Conservation (phyloP, 2,888 invertebrate species). For the Clivina fossor region DNA sequence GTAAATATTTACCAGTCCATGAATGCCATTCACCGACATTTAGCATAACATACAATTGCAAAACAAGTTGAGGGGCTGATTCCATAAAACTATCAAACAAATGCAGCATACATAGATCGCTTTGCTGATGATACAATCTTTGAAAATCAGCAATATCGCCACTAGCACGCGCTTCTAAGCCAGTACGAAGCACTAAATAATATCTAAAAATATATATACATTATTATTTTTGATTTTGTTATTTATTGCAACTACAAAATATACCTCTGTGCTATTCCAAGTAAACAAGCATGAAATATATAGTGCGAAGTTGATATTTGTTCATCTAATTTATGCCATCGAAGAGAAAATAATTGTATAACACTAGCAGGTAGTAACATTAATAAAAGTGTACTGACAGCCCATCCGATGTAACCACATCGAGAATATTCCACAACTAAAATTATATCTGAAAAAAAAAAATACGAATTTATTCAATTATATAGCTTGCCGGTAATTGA, state of each 20-base stretch:
- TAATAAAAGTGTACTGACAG: constrained; percentile 57
- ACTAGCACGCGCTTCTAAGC: constrained; percentile 57
- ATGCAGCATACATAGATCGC: constrained; percentile 69
- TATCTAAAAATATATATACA: constrained; percentile 8
- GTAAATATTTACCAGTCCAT: constrained; percentile 66
- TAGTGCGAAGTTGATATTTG: constrained; percentile 55
- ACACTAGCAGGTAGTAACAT: constrained; percentile 60
- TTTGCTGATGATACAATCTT: constrained; percentile 62
- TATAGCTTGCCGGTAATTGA: too few relatives aligned
- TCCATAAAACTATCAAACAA: constrained; percentile 73
- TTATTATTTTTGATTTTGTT: neutral
- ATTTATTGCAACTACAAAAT: constrained; percentile 18
- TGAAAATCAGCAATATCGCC: constrained; percentile 57
- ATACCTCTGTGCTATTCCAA: constrained; percentile 63
- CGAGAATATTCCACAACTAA: constrained; percentile 61
- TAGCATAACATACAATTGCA: constrained; percentile 70
- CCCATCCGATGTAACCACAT: constrained; percentile 60
- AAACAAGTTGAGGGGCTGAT: constrained; percentile 70
- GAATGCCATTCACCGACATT: constrained; percentile 59
- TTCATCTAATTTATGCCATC: constrained; percentile 60
- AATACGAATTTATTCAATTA: too few relatives aligned
- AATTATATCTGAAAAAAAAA: constrained; percentile 57
- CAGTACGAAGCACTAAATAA: constrained; percentile 54
- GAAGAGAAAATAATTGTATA: constrained; percentile 62
- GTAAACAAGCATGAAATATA: constrained; percentile 59